Base-by-base conservation (phyloP, 2,797 vertebrate genomes). In the Menidia menidia region DNA sequence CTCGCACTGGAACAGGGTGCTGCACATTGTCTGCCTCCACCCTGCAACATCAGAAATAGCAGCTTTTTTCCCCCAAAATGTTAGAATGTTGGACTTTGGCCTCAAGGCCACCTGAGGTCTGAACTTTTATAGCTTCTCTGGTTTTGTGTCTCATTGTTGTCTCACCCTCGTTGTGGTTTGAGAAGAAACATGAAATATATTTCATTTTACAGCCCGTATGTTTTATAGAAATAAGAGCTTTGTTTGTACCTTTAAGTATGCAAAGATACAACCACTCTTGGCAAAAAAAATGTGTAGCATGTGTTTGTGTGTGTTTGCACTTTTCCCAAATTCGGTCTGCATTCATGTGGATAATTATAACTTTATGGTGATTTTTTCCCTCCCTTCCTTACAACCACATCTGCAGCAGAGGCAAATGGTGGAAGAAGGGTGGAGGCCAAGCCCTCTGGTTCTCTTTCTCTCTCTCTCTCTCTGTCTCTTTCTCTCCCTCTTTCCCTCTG, bases 281-380 rank as follows among this genome's bases (percentile, higher is more conserved):
- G 60, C 42, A 18, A 59, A 77, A 47, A 47, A 65, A 55, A 66
- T 64, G 60, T 66, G 56, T 61, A 55, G 65, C 45, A 53, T 80
- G 62, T 79, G 56, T 76, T 64, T 76, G 72, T 62, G 72, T 45
- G 57, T 64, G 54, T 70, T 71, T 76, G 70, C 69, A 63, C 82
- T 92, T 51, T 86, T 87, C 79, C 84, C 87, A 80, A 89, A 90
- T 88, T 90, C 87, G 82, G 85, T 88, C 90, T 80, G 87, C 86
- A 88, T 93, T 91, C 88, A 92, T 92, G 89, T 91, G 88, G 89
- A 93, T 92, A 92, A 92, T 93, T 93, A 93, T 90, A 92, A 91
- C 89, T 92, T 92, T 90, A 91, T 92, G 80, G 86, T 85, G 75
- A 89, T 89, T 90, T 93, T 87, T 32, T 41, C 76, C 82, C 80